Percentiles rank a stretch among this genome's conserved stretches.
phyloP scores from a whole-genome alignment of 2,797 vertebrate species.

The Enteromius anoplus region DNA sequence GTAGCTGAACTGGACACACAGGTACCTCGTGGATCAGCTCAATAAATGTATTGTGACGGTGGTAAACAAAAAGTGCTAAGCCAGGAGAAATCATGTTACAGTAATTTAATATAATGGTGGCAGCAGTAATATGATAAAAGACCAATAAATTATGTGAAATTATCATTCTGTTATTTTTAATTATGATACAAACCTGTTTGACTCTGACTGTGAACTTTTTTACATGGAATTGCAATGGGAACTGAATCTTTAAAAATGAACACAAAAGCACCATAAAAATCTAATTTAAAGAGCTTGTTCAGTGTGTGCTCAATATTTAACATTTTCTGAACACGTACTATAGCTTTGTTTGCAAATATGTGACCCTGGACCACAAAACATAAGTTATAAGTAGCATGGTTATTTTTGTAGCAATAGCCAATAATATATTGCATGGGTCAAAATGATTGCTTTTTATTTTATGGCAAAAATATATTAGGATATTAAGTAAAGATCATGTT shows the following conservation, averaged over 20 bases:
- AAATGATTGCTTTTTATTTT: too few relatives aligned
- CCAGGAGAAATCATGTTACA: not conserved
- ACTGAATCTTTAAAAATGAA: not conserved
- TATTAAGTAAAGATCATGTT: too few relatives aligned
- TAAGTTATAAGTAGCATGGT: too few relatives aligned
- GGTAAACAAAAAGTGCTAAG: not conserved
- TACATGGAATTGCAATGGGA: not conserved
- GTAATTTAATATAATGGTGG: not conserved
- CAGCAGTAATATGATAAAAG: not conserved
- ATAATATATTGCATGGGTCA: too few relatives aligned
- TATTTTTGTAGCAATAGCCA: too few relatives aligned
- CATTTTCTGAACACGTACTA: not conserved
- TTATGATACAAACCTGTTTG: not conserved
- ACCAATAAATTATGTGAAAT: not conserved
- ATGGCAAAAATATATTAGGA: too few relatives aligned
- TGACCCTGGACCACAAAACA: too few relatives aligned
- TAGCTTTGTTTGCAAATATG: not conserved
- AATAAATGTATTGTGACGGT: not conserved
- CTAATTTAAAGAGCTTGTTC: not conserved
- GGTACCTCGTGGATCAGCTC: slow-evolving; percentile 71
- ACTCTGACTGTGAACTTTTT: not conserved
- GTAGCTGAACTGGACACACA: slow-evolving; percentile 97
- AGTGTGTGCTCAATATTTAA: not conserved
- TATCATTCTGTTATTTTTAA: not conserved
- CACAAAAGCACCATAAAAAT: not conserved